These are phyloP conservation scores for Ascaphus truei DNA, from an alignment of 2,113 vertebrate species.

Conservation along the genomic window DNA sequence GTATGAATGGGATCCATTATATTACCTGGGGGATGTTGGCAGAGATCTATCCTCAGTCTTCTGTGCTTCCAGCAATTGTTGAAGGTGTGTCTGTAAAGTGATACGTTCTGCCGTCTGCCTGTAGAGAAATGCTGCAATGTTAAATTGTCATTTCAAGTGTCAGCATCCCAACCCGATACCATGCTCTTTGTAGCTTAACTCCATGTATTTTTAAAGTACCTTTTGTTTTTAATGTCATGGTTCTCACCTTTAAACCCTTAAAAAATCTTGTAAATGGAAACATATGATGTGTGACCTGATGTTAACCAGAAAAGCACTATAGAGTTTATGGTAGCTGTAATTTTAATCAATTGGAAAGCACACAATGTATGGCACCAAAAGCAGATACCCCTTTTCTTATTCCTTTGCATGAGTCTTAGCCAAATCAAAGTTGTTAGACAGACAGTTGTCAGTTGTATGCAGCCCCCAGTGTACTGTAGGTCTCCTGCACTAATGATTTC, in stretches of 20 bases:
- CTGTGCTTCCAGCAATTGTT: conserved; percentile 80
- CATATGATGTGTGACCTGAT: background rate
- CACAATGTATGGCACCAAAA: too few relatives aligned
- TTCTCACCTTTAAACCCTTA: background rate
- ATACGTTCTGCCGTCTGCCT: conserved; percentile 86
- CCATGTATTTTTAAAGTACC: background rate
- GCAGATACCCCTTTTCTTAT: too few relatives aligned
- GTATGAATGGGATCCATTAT: conserved; percentile 8
- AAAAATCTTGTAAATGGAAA: background rate
- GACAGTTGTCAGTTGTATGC: too few relatives aligned
- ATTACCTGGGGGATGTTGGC: conserved; percentile 74
- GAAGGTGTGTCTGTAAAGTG: conserved; percentile 84
- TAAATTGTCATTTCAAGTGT: background rate
- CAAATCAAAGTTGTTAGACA: too few relatives aligned
- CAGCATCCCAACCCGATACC: background rate
- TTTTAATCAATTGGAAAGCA: too few relatives aligned
- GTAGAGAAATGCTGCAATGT: conserved; percentile 36
- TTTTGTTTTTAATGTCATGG: background rate
- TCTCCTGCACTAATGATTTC: too few relatives aligned
- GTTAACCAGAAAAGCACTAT: background rate
- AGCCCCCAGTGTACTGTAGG: too few relatives aligned
- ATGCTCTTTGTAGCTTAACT: conserved; percentile 4
- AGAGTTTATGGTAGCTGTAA: too few relatives aligned
- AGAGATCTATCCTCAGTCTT: conserved; percentile 68
- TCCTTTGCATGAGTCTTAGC: too few relatives aligned